Evolutionary conservation across 30 jellyfish, hydroid and myxozoan genomes (phyloP).

Genomic region (Hydra vulgaris): DNA sequence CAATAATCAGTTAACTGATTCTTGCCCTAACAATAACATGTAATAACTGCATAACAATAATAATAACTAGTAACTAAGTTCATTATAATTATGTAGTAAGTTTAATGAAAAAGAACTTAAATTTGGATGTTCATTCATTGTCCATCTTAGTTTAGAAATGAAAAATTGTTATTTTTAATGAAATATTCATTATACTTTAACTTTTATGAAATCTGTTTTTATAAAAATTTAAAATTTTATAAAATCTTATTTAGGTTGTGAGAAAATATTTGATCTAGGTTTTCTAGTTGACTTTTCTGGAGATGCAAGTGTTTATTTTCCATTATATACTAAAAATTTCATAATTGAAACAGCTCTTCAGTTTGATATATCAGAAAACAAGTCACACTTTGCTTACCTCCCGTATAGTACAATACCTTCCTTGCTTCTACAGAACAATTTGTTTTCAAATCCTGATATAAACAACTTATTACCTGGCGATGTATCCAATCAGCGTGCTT

Average conservation of each 20-base stretch:
- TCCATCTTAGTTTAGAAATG: too few relatives aligned
- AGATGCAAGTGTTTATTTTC: slow-evolving; percentile 25
- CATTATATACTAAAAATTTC: slow-evolving; percentile 48
- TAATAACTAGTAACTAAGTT: too few relatives aligned
- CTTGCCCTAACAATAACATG: too few relatives aligned
- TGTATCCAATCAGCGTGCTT: slow-evolving; percentile 5
- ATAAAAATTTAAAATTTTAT: too few relatives aligned
- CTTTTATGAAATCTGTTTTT: too few relatives aligned
- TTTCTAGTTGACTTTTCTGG: slow-evolving; percentile 62
- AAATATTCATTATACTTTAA: too few relatives aligned
- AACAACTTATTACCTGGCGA: slow-evolving; percentile 9
- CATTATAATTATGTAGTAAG: neutral
- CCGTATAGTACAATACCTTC: slow-evolving; percentile 24
- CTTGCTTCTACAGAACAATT: neutral
- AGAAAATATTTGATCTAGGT: slow-evolving; percentile 59
- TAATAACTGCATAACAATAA: too few relatives aligned
- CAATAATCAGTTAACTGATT: too few relatives aligned
- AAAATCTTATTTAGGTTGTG: slow-evolving; percentile 36
- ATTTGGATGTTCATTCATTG: neutral
- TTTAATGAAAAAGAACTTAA: too few relatives aligned
- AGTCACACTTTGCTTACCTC: slow-evolving; percentile 54
- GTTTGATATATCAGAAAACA: slow-evolving; percentile 43
- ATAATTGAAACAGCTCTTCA: slow-evolving; percentile 39
- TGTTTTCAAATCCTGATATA: neutral
- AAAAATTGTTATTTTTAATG: too few relatives aligned